Evolutionary conservation across 2,888 invertebrate species (phyloP).

Genomic region (Chloroclysta siterata): DNA sequence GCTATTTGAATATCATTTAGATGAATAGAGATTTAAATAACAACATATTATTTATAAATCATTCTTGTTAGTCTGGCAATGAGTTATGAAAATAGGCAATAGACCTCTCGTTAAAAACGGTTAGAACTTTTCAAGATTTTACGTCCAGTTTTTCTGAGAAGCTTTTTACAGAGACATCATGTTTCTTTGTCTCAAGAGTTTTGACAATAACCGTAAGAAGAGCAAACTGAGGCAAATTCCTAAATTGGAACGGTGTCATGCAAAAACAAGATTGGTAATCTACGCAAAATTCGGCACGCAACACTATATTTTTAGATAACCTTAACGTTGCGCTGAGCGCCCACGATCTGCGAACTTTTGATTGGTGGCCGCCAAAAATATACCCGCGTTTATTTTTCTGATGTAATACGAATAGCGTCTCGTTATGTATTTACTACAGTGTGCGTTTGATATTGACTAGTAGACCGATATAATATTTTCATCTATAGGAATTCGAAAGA

Average conservation of each 20-base stretch:
- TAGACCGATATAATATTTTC: not conserved
- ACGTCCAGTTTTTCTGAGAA: no score
- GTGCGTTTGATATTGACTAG: slow-evolving; percentile 3
- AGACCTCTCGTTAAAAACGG: no score
- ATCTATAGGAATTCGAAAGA: not conserved
- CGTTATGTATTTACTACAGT: slow-evolving; percentile 3
- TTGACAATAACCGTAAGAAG: not conserved
- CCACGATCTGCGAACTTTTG: slow-evolving; percentile 54
- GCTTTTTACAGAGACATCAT: no score
- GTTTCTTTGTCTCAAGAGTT: no score
- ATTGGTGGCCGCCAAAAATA: slow-evolving; percentile 48
- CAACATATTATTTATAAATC: not conserved
- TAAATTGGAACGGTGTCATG: slow-evolving; percentile 22
- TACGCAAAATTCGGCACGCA: slow-evolving; percentile 50
- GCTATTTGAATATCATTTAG: slow-evolving; percentile 19
- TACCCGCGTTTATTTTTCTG: slow-evolving; percentile 33
- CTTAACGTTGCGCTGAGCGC: slow-evolving; percentile 61
- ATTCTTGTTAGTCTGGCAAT: not conserved
- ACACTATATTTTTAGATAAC: slow-evolving; percentile 67
- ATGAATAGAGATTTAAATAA: slow-evolving; percentile 9
- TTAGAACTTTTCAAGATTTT: no score
- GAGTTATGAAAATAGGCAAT: not conserved
- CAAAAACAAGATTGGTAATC: slow-evolving; percentile 28
- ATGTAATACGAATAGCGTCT: slow-evolving; percentile 28
- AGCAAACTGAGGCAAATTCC: slow-evolving; percentile 8